Evolutionary conservation across 2,113 vertebrate genomes (phyloP).

Genomic region (Recurvirostra avosetta): DNA sequence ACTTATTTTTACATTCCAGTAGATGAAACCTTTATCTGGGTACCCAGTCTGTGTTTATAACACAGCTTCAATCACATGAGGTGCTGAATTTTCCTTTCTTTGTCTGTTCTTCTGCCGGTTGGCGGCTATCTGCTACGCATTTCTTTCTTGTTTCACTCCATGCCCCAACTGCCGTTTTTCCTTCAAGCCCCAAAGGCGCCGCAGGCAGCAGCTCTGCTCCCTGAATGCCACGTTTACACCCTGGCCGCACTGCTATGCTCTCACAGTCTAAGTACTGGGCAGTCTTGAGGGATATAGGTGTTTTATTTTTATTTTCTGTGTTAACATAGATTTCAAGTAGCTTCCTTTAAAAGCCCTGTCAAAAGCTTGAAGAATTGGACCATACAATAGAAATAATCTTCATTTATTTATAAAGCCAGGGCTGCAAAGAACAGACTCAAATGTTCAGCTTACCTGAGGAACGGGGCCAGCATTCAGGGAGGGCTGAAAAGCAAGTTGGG

Average conservation of each 20-base stretch:
- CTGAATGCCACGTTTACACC: background rate
- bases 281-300: background rate
- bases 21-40: background rate
- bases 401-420: background rate
- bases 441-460: background rate
- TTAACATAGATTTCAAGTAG: background rate
- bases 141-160: background rate
- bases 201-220: background rate
- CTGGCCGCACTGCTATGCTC: background rate
- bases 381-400: background rate
- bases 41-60: background rate
- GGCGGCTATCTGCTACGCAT: background rate
- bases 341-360: background rate
- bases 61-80: background rate
- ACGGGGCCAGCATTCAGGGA: background rate
- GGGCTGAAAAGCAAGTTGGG: background rate
- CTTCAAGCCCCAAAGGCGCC: background rate
- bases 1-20: background rate
- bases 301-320: background rate
- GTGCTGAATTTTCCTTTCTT: background rate
- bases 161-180: accelerated
- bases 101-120: background rate
- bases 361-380: background rate
- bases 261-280: background rate
- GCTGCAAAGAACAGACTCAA: background rate